Evolutionary conservation across 2,113 vertebrate species (phyloP), one percentile per base, ranked within the genome.

Genomic region (Ailurus styani): DNA sequence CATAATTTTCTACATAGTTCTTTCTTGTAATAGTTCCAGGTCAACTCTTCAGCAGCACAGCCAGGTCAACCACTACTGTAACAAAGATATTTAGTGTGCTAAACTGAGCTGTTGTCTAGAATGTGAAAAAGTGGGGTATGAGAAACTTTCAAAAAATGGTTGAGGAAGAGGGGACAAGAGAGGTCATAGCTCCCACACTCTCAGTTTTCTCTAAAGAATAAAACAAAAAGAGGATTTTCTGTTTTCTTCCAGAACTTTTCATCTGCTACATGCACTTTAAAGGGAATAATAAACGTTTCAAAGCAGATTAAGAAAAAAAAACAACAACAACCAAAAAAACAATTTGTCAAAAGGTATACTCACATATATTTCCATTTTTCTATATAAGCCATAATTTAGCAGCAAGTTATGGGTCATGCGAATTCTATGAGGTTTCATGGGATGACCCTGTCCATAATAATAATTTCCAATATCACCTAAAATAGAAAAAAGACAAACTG

Each of bases 311-410:
- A 85, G 60, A 77, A 72, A 88, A 86, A 86, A 27, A 60, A 60
- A 23, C 47, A 47, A 47, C 6, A 9, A 6, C 6, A 47, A 47
- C 6, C 47, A 47, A 78, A 31, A 62, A 72, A 40, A 62, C n/a
- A 37, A n/a, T 91, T 93, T 45, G 73, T 21, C 21, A 72, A 96
- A 90, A 96, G n/a, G 13, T 72, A 95, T 98, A 99, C 99, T 99
- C 90, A 99, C 99, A 89, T 99, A 99, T 96, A 99, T 99, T 98
- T 99, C 99, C 99, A 99, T 99, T 98, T 99, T 99, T 98, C 99
- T 98, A 98, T 99, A 99, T 57, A 99, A 98, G 90, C 99, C 99
- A 98, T 99, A 99, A 98, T 99, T 99, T 95, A 99, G 95, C 95
- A 99, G 98, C 97, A 99, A 98, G 96, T 99, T 99, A 98, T 99